Percentiles rank a stretch among this genome's conserved stretches.
Conservation (phyloP, 1,140 invertebrate genomes). For the Caenorhabditis brenneri region DNA sequence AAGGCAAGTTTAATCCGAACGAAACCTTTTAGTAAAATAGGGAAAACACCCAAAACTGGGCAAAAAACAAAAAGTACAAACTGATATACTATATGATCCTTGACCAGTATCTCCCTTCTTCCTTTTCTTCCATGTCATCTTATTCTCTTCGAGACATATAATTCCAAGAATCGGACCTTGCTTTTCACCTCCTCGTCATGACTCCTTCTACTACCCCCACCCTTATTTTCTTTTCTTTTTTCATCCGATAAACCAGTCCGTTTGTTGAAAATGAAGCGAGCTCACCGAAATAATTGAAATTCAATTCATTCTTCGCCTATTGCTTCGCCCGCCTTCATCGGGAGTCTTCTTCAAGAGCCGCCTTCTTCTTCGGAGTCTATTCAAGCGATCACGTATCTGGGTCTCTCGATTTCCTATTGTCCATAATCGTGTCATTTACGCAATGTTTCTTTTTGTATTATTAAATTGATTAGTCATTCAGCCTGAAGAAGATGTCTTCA, state of each 20-base stretch:
- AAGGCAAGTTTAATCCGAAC: background rate
- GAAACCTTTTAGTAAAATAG: background rate
- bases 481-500: slow-evolving; percentile 22
- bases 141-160: too few relatives aligned
- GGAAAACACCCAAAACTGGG: background rate
- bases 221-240: background rate
- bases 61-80: background rate
- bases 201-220: background rate
- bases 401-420: background rate
- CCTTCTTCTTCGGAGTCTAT: background rate
- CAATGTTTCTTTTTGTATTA: slow-evolving; percentile 38
- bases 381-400: slow-evolving; percentile 14
- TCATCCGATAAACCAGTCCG: slow-evolving; percentile 31
- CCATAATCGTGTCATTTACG: background rate
- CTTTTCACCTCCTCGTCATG: background rate
- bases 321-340: too few relatives aligned
- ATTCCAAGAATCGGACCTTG: background rate
- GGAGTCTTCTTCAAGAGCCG: background rate
- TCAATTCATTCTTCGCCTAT: slow-evolving; percentile 22
- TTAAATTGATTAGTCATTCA: slow-evolving; percentile 44
- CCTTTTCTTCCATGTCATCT: too few relatives aligned
- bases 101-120: background rate
- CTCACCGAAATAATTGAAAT: slow-evolving; percentile 17
- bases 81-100: background rate
- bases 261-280: background rate